phyloP scores from a whole-genome alignment of 2,888 invertebrate species.

The Tinea trinotella region DNA sequence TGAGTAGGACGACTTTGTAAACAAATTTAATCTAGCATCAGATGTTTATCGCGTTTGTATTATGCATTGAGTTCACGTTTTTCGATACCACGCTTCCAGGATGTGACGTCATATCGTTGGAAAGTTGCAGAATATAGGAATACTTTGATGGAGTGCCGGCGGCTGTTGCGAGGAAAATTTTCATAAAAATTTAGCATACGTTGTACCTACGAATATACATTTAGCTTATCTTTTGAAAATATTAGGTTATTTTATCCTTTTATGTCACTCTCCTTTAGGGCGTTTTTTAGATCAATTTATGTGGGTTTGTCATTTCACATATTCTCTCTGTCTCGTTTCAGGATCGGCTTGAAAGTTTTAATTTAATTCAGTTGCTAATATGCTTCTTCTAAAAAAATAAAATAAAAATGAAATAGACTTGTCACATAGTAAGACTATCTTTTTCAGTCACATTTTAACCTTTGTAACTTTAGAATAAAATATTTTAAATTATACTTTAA shows the following conservation, averaged over 20 bases:
- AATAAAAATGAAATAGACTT: too few species aligned
- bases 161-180: conserved; percentile 12
- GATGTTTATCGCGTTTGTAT: conserved; percentile 5
- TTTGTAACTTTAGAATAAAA: too few species aligned
- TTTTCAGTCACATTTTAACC: too few species aligned
- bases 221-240: conserved; percentile 7
- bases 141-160: conserved; percentile 15
- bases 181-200: conserved; percentile 9
- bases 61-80: conserved; percentile 13
- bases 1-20: background rate
- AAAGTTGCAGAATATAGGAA: conserved; percentile 15
- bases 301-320: background rate
- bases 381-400: too few species aligned
- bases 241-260: conserved; percentile 10
- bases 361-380: too few species aligned
- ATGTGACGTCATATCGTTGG: conserved; percentile 10
- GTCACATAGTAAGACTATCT: too few species aligned
- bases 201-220: background rate
- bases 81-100: conserved; percentile 1
- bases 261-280: background rate
- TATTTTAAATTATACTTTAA: too few species aligned
- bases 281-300: background rate
- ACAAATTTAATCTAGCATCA: conserved; percentile 8
- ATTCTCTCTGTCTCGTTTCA: too few species aligned
- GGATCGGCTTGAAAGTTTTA: too few species aligned